Evolutionary conservation across 1,140 invertebrate genomes (phyloP).

Genomic region (Neoseiulus cucumeris): DNA sequence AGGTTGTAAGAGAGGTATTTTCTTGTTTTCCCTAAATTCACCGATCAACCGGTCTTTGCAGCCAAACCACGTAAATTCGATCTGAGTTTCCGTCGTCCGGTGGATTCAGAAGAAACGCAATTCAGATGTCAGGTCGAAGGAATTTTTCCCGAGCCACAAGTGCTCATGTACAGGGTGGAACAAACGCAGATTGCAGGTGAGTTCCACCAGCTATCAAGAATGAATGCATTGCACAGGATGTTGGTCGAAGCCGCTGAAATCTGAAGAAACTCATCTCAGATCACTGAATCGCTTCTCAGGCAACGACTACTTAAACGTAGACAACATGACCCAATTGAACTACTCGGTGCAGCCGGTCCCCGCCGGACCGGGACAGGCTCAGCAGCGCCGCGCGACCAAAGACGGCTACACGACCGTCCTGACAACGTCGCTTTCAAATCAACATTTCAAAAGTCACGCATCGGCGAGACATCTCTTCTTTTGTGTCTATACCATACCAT

Average conservation of each 20-base stretch:
- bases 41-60: not conserved
- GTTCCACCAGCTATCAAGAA: not conserved
- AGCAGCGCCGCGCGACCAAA: not conserved
- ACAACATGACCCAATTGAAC: conserved; percentile 8
- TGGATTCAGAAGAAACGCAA: not conserved
- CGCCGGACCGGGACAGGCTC: not conserved
- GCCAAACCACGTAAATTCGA: conserved; percentile 7
- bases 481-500: conserved; percentile 2
- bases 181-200: conserved; percentile 2
- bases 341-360: not conserved
- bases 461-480: not conserved
- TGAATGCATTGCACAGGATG: no score
- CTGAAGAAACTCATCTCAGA: no score
- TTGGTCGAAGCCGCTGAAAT: no score
- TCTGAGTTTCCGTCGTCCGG: not conserved
- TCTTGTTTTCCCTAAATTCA: not conserved
- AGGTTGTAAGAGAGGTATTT: no score
- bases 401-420: not conserved
- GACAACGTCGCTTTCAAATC: conserved; percentile 1
- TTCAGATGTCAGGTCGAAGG: not conserved
- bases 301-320: conserved; percentile 4
- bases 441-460: not conserved
- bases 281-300: not conserved
- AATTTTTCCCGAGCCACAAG: conserved; percentile 2
- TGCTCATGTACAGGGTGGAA: conserved; percentile 9